Percentiles rank a stretch among this genome's conserved stretches.
Evolutionary conservation across 2,797 vertebrate species (phyloP).

Genomic region (Danio tinwini): DNA sequence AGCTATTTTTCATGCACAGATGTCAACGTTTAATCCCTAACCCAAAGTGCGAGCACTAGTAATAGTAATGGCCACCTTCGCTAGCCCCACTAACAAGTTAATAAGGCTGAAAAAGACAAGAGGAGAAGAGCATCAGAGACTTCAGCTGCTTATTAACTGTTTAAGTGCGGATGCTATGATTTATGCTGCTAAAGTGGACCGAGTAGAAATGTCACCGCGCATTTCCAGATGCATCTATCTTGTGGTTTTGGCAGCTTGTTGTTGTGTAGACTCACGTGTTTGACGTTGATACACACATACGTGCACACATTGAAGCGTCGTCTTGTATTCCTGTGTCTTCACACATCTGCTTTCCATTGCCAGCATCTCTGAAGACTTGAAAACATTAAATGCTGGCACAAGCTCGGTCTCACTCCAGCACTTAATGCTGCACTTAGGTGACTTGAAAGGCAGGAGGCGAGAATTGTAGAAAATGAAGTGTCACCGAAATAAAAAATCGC

Average conservation of each 20-base stretch:
- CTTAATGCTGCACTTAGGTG: slow-evolving; percentile 86
- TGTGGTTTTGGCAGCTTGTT: slow-evolving; percentile 86
- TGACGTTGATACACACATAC: slow-evolving; percentile 81
- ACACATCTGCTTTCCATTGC: slow-evolving; percentile 95
- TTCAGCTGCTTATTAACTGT: slow-evolving; percentile 81
- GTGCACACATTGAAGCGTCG: neutral
- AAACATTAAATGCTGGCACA: slow-evolving; percentile 87
- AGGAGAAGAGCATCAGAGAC: slow-evolving; percentile 12
- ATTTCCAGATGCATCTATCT: slow-evolving; percentile 92
- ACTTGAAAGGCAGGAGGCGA: slow-evolving; percentile 86
- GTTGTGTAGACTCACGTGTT: slow-evolving; percentile 84
- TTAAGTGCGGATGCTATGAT: slow-evolving; percentile 85
- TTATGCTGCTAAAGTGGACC: slow-evolving; percentile 85
- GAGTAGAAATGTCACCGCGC: slow-evolving; percentile 84
- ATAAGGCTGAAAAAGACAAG: neutral
- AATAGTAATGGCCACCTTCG: slow-evolving; percentile 11
- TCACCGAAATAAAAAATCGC: slow-evolving; percentile 86
- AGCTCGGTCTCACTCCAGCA: slow-evolving; percentile 80
- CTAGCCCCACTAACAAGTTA: slow-evolving; percentile 10
- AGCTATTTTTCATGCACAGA: neutral
- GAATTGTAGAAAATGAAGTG: slow-evolving; percentile 93
- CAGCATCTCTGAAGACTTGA: slow-evolving; percentile 86
- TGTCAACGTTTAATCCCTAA: slow-evolving; percentile 10
- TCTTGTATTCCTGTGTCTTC: slow-evolving; percentile 43
- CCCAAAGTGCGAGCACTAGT: neutral